Percentiles rank a stretch among this genome's conserved stretches.
These are phyloP conservation scores for Troilus luridus DNA, from an alignment of 2,888 invertebrate genomes.

Conservation along the genomic window DNA sequence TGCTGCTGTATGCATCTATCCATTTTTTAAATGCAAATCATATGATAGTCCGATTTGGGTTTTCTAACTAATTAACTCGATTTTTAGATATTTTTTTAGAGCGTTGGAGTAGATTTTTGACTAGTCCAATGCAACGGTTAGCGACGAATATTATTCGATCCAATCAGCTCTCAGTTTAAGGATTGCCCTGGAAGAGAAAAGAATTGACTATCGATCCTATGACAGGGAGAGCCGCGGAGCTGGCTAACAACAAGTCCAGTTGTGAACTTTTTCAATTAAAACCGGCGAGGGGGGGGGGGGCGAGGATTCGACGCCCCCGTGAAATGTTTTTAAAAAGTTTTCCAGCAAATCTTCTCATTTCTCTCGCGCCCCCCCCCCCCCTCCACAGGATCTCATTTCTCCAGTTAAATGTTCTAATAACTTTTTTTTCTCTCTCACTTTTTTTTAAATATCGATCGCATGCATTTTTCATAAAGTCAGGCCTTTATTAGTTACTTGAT, in stretches of 20 bases:
- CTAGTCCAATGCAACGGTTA: no score
- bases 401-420: slow-evolving; percentile 26
- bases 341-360: slow-evolving; percentile 36
- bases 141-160: background rate
- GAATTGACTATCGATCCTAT: background rate
- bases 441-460: background rate
- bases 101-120: no score
- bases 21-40: no score
- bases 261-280: slow-evolving; percentile 47
- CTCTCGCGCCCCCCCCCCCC: background rate
- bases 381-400: background rate
- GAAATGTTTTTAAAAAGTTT: slow-evolving; percentile 41
- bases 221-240: no score
- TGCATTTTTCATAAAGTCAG: slow-evolving; percentile 20
- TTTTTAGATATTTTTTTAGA: no score
- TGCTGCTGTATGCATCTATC: no score
- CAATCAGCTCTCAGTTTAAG: background rate
- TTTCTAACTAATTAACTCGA: background rate
- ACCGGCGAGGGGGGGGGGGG: background rate
- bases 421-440: background rate
- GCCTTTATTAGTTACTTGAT: slow-evolving; percentile 5
- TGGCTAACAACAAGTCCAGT: background rate
- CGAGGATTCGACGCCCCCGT: background rate
- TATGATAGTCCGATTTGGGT: no score
- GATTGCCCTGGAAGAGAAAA: background rate